Evolutionary conservation across 2,113 vertebrate genomes (phyloP).

Genomic region (Silurus glanis): DNA sequence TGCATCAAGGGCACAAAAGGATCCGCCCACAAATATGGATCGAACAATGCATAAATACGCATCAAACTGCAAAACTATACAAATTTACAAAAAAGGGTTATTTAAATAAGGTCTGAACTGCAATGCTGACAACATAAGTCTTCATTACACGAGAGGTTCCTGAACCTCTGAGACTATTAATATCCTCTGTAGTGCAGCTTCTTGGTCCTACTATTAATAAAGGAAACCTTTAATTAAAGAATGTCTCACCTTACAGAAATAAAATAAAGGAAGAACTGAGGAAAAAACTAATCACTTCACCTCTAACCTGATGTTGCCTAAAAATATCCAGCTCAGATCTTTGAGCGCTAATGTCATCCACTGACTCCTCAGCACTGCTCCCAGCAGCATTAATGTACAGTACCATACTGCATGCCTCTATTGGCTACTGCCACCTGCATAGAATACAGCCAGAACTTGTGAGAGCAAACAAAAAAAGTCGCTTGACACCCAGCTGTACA

Average conservation of each 20-base stretch:
- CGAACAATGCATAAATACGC: not conserved
- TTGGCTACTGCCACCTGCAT: not conserved
- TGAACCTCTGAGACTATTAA: conserved; percentile 22
- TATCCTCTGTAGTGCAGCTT: conserved; percentile 16
- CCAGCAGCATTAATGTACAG: not conserved
- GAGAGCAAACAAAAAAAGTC: conserved; percentile 32
- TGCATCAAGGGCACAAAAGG: conserved; percentile 34
- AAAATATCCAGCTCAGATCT: not conserved
- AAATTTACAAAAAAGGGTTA: not conserved
- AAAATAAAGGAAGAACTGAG: not conserved
- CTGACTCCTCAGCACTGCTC: not conserved
- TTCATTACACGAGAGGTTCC: conserved; percentile 35
- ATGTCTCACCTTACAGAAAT: not conserved
- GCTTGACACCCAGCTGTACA: conserved; percentile 40
- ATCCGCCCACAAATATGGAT: conserved; percentile 21
- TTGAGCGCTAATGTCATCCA: not conserved
- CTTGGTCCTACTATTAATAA: conserved; percentile 18
- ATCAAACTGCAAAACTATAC: not conserved
- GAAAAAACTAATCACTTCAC: not conserved
- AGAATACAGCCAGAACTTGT: conserved; percentile 6
- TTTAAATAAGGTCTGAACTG: not conserved
- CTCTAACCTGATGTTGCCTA: not conserved
- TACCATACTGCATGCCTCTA: not conserved
- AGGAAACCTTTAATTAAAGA: conserved; percentile 30
- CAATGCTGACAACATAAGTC: conserved; percentile 5